Evolutionary conservation across 2,113 vertebrate species (phyloP).

Genomic region (rabbit (Oryctolagus cuniculus)): mOryCun1.1 NC_091445.1:55731001-55731500

Average conservation of each 20-base stretch:
- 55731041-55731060: not conserved
- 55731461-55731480: slow-evolving; percentile 23
- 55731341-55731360: not conserved
- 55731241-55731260: not conserved
- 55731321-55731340: not conserved
- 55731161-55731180: not conserved
- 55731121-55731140: not conserved
- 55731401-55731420: not conserved
- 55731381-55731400: not conserved
- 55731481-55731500: not conserved
- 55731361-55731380: not conserved
- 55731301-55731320: not conserved
- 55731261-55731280: not conserved
- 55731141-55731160: not conserved
- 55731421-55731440: not conserved
- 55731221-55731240: not conserved
- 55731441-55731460: slow-evolving; percentile 4
- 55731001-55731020: not conserved
- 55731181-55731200: not conserved
- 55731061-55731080: no score
- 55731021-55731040: not conserved
- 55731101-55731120: not conserved
- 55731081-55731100: not conserved
- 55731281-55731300: not conserved
- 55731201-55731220: not conserved